Conservation (phyloP, 2,797 vertebrate species). For the Spinus olivaceus region DNA sequence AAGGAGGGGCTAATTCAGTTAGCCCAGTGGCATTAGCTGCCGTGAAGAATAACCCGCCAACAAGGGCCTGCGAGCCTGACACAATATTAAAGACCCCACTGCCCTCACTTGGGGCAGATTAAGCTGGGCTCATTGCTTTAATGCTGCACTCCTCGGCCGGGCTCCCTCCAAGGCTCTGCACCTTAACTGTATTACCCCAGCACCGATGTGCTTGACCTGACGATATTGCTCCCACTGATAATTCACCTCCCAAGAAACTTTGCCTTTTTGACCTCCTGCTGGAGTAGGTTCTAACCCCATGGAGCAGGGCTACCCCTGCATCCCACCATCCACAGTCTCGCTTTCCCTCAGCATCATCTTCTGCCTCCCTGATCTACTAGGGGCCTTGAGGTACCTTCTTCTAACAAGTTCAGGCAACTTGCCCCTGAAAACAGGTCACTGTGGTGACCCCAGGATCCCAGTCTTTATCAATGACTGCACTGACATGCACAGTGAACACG, state of each 20-base stretch:
- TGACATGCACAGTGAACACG: neutral
- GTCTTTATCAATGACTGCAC: neutral
- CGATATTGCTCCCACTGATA: slow-evolving; percentile 86
- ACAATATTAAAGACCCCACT: slow-evolving; percentile 84
- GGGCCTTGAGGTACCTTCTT: neutral
- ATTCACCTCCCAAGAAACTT: slow-evolving; percentile 92
- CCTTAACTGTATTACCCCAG: slow-evolving; percentile 87
- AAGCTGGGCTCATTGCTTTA: slow-evolving; percentile 88
- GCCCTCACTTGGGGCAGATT: slow-evolving; percentile 88
- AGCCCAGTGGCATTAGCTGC: slow-evolving; percentile 82
- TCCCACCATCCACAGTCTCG: neutral
- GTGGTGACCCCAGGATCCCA: neutral
- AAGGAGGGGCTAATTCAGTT: slow-evolving; percentile 88
- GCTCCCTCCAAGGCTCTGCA: slow-evolving; percentile 77
- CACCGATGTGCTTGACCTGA: slow-evolving; percentile 78
- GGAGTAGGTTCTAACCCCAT: slow-evolving; percentile 35
- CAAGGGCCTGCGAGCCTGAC: slow-evolving; percentile 75
- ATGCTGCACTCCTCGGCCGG: slow-evolving; percentile 69
- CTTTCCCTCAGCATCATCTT: neutral
- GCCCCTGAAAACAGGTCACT: neutral
- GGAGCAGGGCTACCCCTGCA: neutral
- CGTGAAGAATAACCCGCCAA: slow-evolving; percentile 83
- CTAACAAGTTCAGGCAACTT: neutral
- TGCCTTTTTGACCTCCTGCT: slow-evolving; percentile 90
- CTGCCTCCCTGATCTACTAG: neutral